Conservation (phyloP, 1,140 invertebrate species). For the Sitobion miscanthi region DNA sequence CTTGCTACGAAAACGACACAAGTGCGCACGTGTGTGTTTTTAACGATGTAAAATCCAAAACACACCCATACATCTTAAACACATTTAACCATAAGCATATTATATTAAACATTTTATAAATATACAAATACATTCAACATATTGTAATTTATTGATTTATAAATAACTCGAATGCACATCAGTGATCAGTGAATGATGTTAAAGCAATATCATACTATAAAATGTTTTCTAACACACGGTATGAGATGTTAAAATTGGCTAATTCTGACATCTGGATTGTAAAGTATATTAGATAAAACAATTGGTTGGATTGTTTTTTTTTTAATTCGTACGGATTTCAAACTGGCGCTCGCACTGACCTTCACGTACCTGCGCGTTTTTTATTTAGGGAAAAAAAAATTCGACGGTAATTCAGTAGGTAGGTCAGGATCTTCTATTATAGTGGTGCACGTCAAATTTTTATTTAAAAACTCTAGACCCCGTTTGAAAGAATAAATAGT, state of each 20-base stretch:
- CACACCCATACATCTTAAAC: background rate
- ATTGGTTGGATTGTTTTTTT: background rate
- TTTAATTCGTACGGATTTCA: background rate
- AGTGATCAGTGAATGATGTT: background rate
- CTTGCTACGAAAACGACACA: background rate
- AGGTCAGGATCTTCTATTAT: background rate
- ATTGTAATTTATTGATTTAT: background rate
- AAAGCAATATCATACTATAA: background rate
- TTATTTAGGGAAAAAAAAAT: background rate
- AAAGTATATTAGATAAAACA: background rate
- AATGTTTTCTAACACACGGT: background rate
- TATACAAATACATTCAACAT: background rate
- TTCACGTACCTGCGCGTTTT: background rate
- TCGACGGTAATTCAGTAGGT: background rate
- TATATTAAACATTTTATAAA: background rate
- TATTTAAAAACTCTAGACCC: background rate
- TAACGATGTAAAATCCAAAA: background rate
- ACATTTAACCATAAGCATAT: background rate
- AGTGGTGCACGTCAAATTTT: background rate
- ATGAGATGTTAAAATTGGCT: background rate
- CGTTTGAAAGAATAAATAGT: background rate
- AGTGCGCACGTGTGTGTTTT: background rate
- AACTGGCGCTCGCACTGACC: background rate
- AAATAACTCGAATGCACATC: background rate
- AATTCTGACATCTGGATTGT: background rate